A percentile compares a stretch with the other conserved stretches of the same genome.
These are phyloP conservation scores for Ricordea florida DNA, from an alignment of 92 coral and sea anemone genomes.

Conservation along the genomic window DNA sequence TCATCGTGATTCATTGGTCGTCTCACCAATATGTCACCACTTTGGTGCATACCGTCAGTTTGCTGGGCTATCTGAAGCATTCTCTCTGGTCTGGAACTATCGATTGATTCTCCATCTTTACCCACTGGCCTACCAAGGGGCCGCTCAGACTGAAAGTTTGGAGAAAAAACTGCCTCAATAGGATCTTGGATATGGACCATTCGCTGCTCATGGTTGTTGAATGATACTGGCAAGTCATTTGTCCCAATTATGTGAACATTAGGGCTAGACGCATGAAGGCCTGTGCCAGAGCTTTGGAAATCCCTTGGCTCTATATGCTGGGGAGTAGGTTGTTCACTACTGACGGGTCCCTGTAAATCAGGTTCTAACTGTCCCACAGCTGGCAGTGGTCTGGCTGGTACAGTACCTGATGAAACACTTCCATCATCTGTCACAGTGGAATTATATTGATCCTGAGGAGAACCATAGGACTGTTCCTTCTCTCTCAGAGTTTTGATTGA, in stretches of 20 bases:
- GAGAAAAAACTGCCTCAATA: neutral
- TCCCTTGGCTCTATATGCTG: neutral
- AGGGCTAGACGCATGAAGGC: neutral
- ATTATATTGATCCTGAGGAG: neutral
- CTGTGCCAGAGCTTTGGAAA: too few species aligned
- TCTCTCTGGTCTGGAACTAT: neutral
- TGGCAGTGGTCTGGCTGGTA: conserved; percentile 13
- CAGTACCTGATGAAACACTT: neutral
- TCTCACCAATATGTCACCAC: neutral
- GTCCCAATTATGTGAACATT: neutral
- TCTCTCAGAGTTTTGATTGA: conserved; percentile 77
- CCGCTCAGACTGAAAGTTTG: neutral
- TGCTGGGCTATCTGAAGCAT: neutral
- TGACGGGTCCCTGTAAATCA: conserved; percentile 1
- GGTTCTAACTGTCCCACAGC: neutral
- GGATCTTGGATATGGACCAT: neutral
- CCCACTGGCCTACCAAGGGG: neutral
- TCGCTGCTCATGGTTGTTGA: too few species aligned
- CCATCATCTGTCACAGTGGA: neutral
- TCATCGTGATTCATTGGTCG: neutral
- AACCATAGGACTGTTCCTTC: conserved; percentile 49
- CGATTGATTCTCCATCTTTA: neutral
- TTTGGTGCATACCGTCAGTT: neutral
- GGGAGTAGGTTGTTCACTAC: neutral
- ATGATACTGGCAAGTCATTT: too few species aligned